Evolutionary conservation across 2,888 invertebrate genomes (phyloP).

Genomic region (Xanthorhoe spadicearia): DNA sequence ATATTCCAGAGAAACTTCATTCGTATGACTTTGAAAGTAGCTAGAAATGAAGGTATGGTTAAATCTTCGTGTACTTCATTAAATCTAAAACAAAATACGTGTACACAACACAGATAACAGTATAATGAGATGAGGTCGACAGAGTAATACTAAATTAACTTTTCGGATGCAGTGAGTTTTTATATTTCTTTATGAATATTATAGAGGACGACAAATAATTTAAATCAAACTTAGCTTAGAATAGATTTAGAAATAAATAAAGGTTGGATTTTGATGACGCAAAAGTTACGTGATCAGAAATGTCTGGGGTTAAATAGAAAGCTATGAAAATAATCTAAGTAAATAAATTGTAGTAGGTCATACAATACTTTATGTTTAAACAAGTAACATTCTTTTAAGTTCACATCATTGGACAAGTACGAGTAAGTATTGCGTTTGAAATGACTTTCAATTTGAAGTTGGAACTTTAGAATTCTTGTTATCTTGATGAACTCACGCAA

Average conservation of each 20-base stretch:
- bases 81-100: slow-evolving; percentile 24
- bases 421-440: too few relatives aligned
- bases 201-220: background rate
- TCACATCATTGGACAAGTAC: too few relatives aligned
- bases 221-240: background rate
- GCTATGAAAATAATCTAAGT: too few relatives aligned
- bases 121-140: background rate
- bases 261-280: too few relatives aligned
- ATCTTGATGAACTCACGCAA: too few relatives aligned
- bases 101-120: background rate
- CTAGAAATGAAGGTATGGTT: background rate
- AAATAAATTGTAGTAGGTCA: too few relatives aligned
- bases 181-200: background rate
- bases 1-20: slow-evolving; percentile 3
- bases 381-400: too few relatives aligned
- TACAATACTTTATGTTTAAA: too few relatives aligned
- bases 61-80: slow-evolving; percentile 1
- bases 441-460: too few relatives aligned
- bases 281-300: too few relatives aligned
- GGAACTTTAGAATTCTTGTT: too few relatives aligned
- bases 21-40: slow-evolving; percentile 9
- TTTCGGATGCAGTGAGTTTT: background rate
- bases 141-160: background rate
- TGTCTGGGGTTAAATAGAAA: too few relatives aligned
- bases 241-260: background rate